A percentile compares a stretch with the other conserved stretches of the same genome.
Conservation (phyloP, 2,113 vertebrate species). For the Actenoides lindsayi region DNA sequence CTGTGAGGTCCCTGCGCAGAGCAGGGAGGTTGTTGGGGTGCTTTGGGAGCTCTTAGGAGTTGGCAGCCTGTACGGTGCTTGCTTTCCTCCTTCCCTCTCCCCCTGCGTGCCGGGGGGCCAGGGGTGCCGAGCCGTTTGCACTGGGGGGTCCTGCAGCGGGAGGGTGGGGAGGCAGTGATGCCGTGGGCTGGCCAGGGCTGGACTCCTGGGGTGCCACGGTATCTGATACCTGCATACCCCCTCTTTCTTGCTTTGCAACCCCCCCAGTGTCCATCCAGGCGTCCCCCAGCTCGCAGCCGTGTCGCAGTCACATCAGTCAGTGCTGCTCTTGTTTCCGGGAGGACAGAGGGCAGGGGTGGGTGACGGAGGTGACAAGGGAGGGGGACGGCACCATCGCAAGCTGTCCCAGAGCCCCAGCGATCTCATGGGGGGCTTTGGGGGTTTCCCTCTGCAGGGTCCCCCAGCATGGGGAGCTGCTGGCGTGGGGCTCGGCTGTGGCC, state of each 20-base stretch:
- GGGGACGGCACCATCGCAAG: background rate
- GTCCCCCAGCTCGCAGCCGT: background rate
- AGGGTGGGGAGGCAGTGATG: background rate
- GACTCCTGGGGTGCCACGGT: background rate
- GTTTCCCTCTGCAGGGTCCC: background rate
- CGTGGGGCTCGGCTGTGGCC: background rate
- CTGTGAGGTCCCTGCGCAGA: background rate
- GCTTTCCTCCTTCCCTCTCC: background rate
- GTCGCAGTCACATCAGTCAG: background rate
- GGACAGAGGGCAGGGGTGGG: background rate
- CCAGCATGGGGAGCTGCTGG: background rate
- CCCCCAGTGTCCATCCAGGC: background rate
- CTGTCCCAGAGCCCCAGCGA: background rate
- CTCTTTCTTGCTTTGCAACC: background rate
- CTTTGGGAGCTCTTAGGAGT: background rate
- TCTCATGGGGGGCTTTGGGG: background rate
- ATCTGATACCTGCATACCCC: rapidly evolving
- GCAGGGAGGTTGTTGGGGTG: background rate
- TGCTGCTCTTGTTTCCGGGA: background rate
- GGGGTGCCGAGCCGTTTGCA: background rate
- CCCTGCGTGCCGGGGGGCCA: background rate
- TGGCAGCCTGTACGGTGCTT: background rate
- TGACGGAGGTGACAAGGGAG: background rate
- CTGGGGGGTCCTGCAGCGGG: background rate
- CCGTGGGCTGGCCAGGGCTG: background rate